phyloP scores from a whole-genome alignment of 2,797 vertebrate genomes.

The Sciurus vulgaris region DNA sequence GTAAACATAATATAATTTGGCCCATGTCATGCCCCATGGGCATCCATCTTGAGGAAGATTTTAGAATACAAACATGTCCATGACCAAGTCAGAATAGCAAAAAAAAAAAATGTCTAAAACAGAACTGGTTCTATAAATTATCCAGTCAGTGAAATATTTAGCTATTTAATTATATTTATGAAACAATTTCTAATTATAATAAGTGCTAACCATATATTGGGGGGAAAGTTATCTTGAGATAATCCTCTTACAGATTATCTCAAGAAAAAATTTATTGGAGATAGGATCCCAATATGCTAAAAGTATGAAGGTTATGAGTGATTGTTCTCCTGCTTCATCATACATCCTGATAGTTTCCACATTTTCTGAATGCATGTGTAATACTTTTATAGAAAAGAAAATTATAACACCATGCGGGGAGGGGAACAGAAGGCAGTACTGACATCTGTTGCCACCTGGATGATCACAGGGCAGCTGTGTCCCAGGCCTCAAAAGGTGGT shows the following conservation, averaged over 20 bases:
- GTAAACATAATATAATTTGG: too few species aligned
- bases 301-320: background rate
- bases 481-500: background rate
- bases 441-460: background rate
- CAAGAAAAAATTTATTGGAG: background rate
- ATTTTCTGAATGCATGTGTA: background rate
- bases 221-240: background rate
- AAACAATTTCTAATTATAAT: background rate
- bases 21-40: too few species aligned
- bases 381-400: constrained; percentile 1
- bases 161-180: background rate
- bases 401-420: background rate
- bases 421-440: too few species aligned
- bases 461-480: background rate
- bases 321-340: background rate
- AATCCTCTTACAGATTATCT: background rate
- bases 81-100: background rate
- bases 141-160: background rate
- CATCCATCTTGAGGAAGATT: background rate
- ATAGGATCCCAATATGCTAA: background rate
- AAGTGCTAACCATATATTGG: background rate
- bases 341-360: background rate
- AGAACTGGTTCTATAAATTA: background rate
- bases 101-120: background rate
- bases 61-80: background rate